Evolutionary conservation across 2,797 vertebrate genomes (phyloP), one percentile per base, ranked within the genome.

Genomic region (Thripadectes ignobilis): DNA sequence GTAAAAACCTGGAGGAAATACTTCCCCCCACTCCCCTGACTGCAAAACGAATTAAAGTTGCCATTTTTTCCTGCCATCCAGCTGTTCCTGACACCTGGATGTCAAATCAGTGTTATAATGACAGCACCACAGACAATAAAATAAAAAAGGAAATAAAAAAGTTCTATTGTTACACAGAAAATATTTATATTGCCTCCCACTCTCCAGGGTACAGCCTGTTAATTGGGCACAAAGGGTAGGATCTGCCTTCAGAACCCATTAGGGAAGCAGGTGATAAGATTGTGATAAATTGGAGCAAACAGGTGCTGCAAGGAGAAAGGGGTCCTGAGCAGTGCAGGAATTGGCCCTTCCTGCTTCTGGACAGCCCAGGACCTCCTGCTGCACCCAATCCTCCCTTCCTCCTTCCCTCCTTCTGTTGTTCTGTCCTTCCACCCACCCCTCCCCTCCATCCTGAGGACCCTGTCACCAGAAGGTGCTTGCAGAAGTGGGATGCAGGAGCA

Each of bases 101-200:
- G 90, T 93, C 86, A 74, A 92, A 91, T 94, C 73, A 81, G 77
- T 82, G 69, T 84, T 87, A 83, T 71, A 88, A 92, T 85, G 88
- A 92, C 54, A 94, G 83, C 66, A 77, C 61, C 55, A 76, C 10
- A 32, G 48, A 5, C 16, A 46, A 38, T 38, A 2, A 46, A 2
- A 46, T n/a, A 38, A 72, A 34, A 46, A 14, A 7, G 7, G 9
- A 52, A 36, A 15, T 12, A 12, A 52, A 45, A 49, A 77, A 90
- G 12, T 34, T 78, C 59, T 92, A 85, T 94, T 88, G 90, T 68
- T 68, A 72, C 61, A 76, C 39, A 67, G 88, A 55, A 89, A 91
- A 95, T 93, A 75, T 94, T 95, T 95, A 92, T 93, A 91, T 89
- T 96, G 41, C 93, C 77, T 96, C 92, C 86, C 91, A 67, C 91